Evolutionary conservation across 2,113 vertebrate species (phyloP).

Genomic region (Amphiprion percula): DNA sequence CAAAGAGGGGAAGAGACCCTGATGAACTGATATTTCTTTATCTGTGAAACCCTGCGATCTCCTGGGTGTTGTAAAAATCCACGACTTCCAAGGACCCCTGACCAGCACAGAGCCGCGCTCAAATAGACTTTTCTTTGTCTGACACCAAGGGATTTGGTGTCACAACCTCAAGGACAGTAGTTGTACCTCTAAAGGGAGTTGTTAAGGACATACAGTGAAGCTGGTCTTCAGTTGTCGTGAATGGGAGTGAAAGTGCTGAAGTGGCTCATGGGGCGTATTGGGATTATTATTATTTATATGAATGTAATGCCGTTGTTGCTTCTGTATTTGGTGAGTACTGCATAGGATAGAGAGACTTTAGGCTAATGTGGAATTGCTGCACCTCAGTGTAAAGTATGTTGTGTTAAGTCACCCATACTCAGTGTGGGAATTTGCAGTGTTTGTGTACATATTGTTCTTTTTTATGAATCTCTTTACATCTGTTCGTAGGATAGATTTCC

Average conservation of each 20-base stretch:
- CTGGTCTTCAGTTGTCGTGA: conserved; percentile 78
- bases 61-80: conserved; percentile 61
- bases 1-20: conserved; percentile 31
- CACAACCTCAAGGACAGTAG: conserved; percentile 50
- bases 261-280: conserved; percentile 35
- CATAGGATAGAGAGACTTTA: conserved; percentile 52
- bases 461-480: conserved; percentile 11
- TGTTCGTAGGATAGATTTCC: conserved; percentile 23
- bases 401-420: conserved; percentile 37
- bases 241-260: conserved; percentile 39
- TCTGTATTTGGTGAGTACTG: conserved; percentile 62
- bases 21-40: conserved; percentile 54
- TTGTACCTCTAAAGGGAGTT: conserved; percentile 67
- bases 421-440: conserved; percentile 55
- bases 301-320: conserved; percentile 70
- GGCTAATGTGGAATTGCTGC: conserved; percentile 22
- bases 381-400: conserved; percentile 49
- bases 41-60: conserved; percentile 56
- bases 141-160: conserved; percentile 60
- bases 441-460: conserved; percentile 51
- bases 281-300: conserved; percentile 76
- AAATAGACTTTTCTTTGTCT: conserved; percentile 28
- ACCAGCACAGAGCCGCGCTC: conserved; percentile 33
- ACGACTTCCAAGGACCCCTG: conserved; percentile 52
- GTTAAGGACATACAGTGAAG: conserved; percentile 72